Evolutionary conservation across 2,113 vertebrate species (phyloP), one percentile per base, ranked within the genome.

Genomic region (Hyla sarda): DNA sequence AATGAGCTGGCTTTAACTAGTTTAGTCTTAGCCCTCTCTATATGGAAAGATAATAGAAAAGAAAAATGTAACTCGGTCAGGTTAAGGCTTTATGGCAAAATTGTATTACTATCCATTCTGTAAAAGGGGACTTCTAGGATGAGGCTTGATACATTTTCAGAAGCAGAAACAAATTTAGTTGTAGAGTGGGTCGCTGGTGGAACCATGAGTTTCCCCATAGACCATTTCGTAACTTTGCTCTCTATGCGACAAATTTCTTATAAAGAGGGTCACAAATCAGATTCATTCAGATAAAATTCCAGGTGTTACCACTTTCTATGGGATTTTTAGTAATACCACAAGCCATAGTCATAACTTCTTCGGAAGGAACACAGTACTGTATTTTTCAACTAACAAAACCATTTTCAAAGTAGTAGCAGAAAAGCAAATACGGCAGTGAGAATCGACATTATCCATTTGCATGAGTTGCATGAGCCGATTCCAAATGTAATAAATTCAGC

Each of bases 401-500:
- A 47, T 67, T 81, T 80, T 81, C 19, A 32, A 82, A n/a, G 80
- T 32, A 69, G 62, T 16, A n/a, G 62, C 45, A 71, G 62, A 34
- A 82, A 82, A 81, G 56, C 58, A 62, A 81, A 81, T 62, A 45
- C 52, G 62, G 69, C 62, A 69, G 80, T 82, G 67, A 82, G 67
- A 82, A 69, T 34, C 48, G 62, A 71, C 80, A 82, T 82, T 30
- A 82, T 16, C 65, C 25, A 82, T 82, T 82, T 69, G 80, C 60
- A 82, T 82, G 79, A 67, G 65, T 82, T 67, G 37, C 62, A 82
- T 12, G 21, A 34, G 80, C 10, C 10, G 41, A 30, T 71, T 30
- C 62, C 47, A 50, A 69, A 69, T 52, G 16, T 67, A 69, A 82
- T 50, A 82, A 30, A 82, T 30, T 50, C 80, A 32, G 21, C 41